Evolutionary conservation across 2,113 vertebrate genomes (phyloP).

Genomic region (Aplodontia rufa): DNA sequence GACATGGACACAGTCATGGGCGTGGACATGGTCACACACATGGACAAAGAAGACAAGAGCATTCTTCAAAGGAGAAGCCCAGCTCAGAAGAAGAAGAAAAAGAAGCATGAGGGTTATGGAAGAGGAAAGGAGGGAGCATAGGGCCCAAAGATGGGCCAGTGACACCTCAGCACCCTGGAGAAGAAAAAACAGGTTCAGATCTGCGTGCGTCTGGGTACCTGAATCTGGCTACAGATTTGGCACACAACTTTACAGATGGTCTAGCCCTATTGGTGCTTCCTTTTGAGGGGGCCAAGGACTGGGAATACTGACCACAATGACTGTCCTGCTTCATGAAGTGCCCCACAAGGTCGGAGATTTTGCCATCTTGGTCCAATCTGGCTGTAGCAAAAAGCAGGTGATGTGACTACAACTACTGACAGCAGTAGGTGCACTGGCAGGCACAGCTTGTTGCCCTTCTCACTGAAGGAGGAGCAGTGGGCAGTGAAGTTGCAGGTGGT

Average conservation of each 20-base stretch:
- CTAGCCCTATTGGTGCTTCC: conserved; percentile 94
- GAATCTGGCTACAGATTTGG: conserved; percentile 94
- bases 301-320: conserved; percentile 91
- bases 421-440: conserved; percentile 91
- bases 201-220: conserved; percentile 93
- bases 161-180: conserved; percentile 28
- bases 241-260: conserved; percentile 95
- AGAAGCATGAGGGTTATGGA: conserved; percentile 72
- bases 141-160: conserved; percentile 49
- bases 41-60: conserved; percentile 76
- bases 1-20: conserved; percentile 82
- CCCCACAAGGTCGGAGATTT: conserved; percentile 97
- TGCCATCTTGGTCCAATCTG: conserved; percentile 94
- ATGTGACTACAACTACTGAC: conserved; percentile 95
- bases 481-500: conserved; percentile 82
- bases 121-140: not conserved
- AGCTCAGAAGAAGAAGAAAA: conserved; percentile 72
- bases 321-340: conserved; percentile 94
- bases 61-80: conserved; percentile 57
- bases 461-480: conserved; percentile 86
- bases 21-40: conserved; percentile 79
- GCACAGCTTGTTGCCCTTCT: conserved; percentile 92
- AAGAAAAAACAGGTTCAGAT: conserved; percentile 78
- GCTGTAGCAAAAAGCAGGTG: conserved; percentile 94
- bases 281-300: conserved; percentile 89